Conservation (phyloP, 2,797 vertebrate genomes). For the Aulostomus chinensis region DNA sequence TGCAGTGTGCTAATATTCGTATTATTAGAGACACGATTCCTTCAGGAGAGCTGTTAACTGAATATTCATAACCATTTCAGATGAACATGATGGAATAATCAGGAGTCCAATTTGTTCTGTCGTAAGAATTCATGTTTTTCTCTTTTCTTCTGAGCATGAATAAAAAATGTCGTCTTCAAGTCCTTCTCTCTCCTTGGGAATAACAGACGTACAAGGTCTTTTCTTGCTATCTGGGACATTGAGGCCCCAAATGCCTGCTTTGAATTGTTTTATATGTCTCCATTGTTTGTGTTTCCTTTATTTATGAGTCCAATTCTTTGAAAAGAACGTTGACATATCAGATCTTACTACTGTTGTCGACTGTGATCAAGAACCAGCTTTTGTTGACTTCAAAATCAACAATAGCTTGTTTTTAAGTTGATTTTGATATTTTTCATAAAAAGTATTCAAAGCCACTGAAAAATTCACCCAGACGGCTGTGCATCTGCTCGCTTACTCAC, state of each 20-base stretch:
- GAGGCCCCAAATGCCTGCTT: conserved; percentile 39
- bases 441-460: no score
- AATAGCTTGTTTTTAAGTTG: no score
- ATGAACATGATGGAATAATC: conserved; percentile 45
- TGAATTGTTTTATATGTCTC: conserved; percentile 6
- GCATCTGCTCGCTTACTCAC: no score
- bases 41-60: conserved; percentile 14
- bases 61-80: conserved; percentile 32
- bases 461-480: neutral
- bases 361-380: conserved; percentile 11
- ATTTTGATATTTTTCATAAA: no score
- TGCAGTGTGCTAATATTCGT: neutral
- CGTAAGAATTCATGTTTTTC: conserved; percentile 32
- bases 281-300: conserved; percentile 4
- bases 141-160: conserved; percentile 46
- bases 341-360: neutral
- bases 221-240: conserved; percentile 62
- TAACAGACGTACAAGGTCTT: conserved; percentile 38
- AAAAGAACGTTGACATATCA: conserved; percentile 11
- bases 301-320: conserved; percentile 25
- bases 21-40: neutral
- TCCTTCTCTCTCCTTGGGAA: conserved; percentile 40
- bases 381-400: no score
- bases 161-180: conserved; percentile 56
- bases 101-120: conserved; percentile 54